A percentile compares a stretch with the other conserved stretches of the same genome.
Conservation (phyloP, 2,113 vertebrate genomes). For the Leptodactylus fuscus region DNA sequence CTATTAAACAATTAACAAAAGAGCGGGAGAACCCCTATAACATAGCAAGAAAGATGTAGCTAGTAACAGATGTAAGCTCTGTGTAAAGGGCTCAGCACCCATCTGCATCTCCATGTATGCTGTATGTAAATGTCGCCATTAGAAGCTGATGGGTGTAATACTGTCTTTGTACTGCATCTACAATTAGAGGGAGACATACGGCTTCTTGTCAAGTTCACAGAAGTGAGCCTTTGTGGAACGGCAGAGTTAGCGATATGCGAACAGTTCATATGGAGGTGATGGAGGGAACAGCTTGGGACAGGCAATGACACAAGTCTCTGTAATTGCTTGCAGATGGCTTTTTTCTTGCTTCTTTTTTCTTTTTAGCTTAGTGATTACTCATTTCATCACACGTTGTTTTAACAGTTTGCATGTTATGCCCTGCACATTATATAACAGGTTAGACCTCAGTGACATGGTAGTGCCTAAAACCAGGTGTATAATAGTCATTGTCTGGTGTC, state of each 20-base stretch:
- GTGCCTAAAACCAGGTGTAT: no score
- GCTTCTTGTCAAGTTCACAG: conserved; percentile 31
- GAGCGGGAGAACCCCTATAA: no score
- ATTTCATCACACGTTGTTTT: neutral
- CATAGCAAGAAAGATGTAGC: neutral
- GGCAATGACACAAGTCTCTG: neutral
- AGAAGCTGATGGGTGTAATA: neutral
- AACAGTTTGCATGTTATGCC: neutral
- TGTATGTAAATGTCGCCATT: neutral
- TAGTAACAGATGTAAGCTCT: neutral
- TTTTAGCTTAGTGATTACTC: neutral
- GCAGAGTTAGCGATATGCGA: neutral
- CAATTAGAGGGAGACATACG: conserved; percentile 24
- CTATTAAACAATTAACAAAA: no score
- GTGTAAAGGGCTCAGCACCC: neutral
- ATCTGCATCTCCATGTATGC: neutral
- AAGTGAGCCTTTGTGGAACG: conserved; percentile 8
- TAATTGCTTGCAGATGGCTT: conserved; percentile 21
- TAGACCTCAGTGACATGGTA: no score
- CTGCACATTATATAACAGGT: neutral
- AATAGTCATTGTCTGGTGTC: no score
- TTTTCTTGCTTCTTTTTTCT: no score
- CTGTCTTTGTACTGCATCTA: neutral
- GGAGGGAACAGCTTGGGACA: conserved; percentile 28
- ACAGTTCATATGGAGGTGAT: conserved; percentile 22